Base-by-base conservation (phyloP, 2,888 invertebrate species). In the Ditula angustiorana region DNA sequence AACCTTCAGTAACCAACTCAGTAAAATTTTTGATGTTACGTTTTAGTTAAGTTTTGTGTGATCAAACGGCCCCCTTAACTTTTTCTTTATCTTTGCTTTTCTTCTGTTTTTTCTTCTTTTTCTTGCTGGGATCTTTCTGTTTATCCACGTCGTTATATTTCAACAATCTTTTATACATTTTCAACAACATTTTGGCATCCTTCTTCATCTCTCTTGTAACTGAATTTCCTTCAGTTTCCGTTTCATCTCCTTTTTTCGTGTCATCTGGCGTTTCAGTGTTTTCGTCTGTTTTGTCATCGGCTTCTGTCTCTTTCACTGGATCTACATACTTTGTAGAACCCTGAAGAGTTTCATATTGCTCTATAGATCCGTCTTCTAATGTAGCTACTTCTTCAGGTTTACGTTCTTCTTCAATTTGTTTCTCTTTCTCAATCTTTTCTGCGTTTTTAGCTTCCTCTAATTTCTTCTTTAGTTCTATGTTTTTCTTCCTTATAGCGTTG, bases 401-500 rank as follows among this genome's bases (percentile, higher is more conserved):
- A 64, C 79, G 81, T 41, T 44, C 56, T 21, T 49, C 53, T 13
- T 33, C 62, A 55, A 33, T 47, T 21, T 47, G 24, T 35, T 47
- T 53, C 28, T 66, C 58, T 67, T 47, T 56, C 30, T 66, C 58
- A 66, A 57, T 26, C 4, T 66, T 53, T 16, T 71, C 62, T 61
- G 69, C 72, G 66, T 69, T 83, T 52, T 78, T 74, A 11, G 75
- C 16, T 24, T 70, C 69, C 61, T 66, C 58, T 2, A 93, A 68
- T 60, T 88, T 92, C 66, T 78, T 86, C 70, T 92, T 93, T 1
- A 93, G 70, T 63, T 93, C 86, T 72, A 78, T 91, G 69, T 94
- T 94, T 76, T 94, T 94, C 72, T 94, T 94, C 66, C 95, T 85
- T n/a, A 95, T 80, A 16, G 94, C 94, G 69, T 95, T 95, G 0